Evolutionary conservation across 2,888 invertebrate species (phyloP).

Genomic region (Cenopis cana): DNA sequence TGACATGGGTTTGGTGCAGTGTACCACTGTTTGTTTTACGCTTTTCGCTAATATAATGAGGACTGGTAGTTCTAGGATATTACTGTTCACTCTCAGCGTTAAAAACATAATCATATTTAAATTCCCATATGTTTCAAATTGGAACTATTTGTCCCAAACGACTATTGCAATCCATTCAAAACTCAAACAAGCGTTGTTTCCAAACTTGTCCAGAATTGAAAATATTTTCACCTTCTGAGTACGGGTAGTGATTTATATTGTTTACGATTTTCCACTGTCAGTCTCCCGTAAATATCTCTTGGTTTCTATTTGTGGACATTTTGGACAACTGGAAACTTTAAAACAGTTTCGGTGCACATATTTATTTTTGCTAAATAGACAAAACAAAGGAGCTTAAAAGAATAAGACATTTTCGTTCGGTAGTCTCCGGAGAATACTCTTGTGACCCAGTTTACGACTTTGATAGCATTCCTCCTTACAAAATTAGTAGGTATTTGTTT

Average conservation of each 20-base stretch:
- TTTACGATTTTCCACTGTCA: constrained; percentile 38
- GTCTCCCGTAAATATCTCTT: constrained; percentile 36
- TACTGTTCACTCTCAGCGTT: no score
- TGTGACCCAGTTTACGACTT: constrained; percentile 4
- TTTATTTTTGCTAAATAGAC: constrained; percentile 20
- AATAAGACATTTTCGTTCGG: background rate
- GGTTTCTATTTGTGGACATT: constrained; percentile 26
- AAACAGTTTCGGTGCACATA: constrained; percentile 16
- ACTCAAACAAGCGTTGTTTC: constrained; percentile 3
- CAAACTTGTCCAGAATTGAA: constrained; percentile 20
- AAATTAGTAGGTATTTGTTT: no score
- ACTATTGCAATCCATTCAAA: background rate
- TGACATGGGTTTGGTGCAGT: no score
- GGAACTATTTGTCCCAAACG: background rate
- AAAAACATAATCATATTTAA: background rate
- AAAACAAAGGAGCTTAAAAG: constrained; percentile 10
- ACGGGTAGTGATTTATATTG: constrained; percentile 41
- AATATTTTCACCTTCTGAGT: constrained; percentile 30
- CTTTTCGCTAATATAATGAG: no score
- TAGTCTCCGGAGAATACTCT: background rate
- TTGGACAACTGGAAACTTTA: constrained; percentile 22
- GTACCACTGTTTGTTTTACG: no score
- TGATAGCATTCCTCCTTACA: background rate
- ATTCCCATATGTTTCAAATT: background rate
- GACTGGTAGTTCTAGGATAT: no score